A percentile compares a stretch with the other conserved stretches of the same genome.
Conservation (phyloP, 2,797 vertebrate species). For the Sardinella longiceps region DNA sequence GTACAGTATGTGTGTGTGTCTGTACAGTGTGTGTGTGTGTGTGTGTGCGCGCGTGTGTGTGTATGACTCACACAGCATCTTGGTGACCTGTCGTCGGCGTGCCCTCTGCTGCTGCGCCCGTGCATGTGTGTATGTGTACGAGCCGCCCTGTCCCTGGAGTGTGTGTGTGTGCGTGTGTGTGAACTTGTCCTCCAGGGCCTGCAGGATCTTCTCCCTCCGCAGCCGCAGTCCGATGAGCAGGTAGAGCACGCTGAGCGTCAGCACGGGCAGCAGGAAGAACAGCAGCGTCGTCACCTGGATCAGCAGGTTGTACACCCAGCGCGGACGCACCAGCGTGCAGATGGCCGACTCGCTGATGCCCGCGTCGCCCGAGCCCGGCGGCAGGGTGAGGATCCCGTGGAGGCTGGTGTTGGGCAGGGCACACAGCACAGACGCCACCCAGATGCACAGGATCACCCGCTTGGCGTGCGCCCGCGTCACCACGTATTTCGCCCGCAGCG, state of each 20-base stretch:
- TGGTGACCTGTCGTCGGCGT: slow-evolving; percentile 88
- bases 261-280: slow-evolving; percentile 92
- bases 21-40: no score
- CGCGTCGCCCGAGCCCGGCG: slow-evolving; percentile 53
- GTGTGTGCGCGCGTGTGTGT: no score
- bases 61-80: slow-evolving; percentile 92
- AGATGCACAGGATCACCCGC: slow-evolving; percentile 82
- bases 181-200: slow-evolving; percentile 70
- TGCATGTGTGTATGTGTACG: slow-evolving; percentile 56
- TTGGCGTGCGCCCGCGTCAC: slow-evolving; percentile 86
- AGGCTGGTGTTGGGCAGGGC: slow-evolving; percentile 93
- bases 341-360: slow-evolving; percentile 76
- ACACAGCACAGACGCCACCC: slow-evolving; percentile 84
- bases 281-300: slow-evolving; percentile 87
- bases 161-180: slow-evolving; percentile 34
- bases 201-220: slow-evolving; percentile 80
- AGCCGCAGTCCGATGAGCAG: slow-evolving; percentile 88
- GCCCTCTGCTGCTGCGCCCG: slow-evolving; percentile 73
- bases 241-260: slow-evolving; percentile 87
- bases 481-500: slow-evolving; percentile 85
- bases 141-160: slow-evolving; percentile 59
- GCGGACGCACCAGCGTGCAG: slow-evolving; percentile 81
- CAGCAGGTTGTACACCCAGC: slow-evolving; percentile 85
- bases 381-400: slow-evolving; percentile 79
- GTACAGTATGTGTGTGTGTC: no score